Base-by-base conservation (phyloP, 1,140 invertebrate genomes). In the Sycophila sp. region DNA sequence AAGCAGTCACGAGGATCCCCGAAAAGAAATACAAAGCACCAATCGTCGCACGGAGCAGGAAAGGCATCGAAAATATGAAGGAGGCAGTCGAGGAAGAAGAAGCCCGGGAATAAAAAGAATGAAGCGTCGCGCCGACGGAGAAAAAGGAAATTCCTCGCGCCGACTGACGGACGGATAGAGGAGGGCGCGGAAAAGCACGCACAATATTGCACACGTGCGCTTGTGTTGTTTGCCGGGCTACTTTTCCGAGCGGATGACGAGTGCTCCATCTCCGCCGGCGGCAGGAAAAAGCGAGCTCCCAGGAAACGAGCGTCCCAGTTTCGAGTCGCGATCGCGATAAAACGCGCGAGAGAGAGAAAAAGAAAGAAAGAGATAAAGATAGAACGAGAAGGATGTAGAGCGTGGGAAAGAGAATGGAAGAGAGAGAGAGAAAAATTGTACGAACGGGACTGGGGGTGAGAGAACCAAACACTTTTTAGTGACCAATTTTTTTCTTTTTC, bases 141-240 rank as follows among this genome's bases (percentile, higher is more conserved):
- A 53, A 30, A 53, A 22, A 51, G 19, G 4, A 26, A 51, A n/a
- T n/a, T n/a, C n/a, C n/a, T n/a, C n/a, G n/a, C n/a, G n/a, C n/a
- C n/a, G n/a, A n/a, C n/a, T n/a, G n/a, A n/a, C n/a, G n/a, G n/a
- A n/a, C n/a, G n/a, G n/a, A n/a, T n/a, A n/a, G n/a, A n/a, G n/a
- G n/a, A n/a, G n/a, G n/a, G n/a, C n/a, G n/a, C n/a, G n/a, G 36
- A 59, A 58, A 69, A 62, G 47, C 58, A 69, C 58, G 45, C 67
- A 62, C 45, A 69, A 60, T 42, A 60, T 38, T 51, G 45, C 58
- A 13, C n/a, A 62, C 24, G 47, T 62, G 56, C 64, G n/a, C n/a
- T n/a, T n/a, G n/a, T n/a, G n/a, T 26, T 56, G 28, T 66, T 66
- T 32, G 32, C 26, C 28, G 34, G 19, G 28, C n/a, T 40, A 45